Conservation (phyloP, 2,797 vertebrate genomes). For the Sebastes hubbsi region DNA sequence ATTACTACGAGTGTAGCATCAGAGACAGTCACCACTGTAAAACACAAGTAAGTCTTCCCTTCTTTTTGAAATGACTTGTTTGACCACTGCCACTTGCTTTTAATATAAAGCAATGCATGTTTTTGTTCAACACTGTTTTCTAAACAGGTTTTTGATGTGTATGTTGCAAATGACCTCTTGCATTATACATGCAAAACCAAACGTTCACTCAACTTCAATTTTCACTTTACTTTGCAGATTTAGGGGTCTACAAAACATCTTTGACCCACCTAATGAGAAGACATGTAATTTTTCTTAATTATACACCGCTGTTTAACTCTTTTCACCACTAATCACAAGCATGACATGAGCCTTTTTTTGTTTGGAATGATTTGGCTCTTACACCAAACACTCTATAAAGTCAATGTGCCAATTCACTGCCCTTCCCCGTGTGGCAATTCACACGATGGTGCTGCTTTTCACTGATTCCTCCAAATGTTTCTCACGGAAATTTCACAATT, state of each 20-base stretch:
- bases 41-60: constrained; percentile 89
- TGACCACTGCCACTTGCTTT: constrained; percentile 6
- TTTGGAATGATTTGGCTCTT: constrained; percentile 21
- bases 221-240: constrained; percentile 84
- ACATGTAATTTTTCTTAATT: constrained; percentile 59
- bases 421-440: constrained; percentile 7
- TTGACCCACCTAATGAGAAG: constrained; percentile 74
- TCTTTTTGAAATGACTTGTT: not conserved
- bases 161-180: constrained; percentile 20
- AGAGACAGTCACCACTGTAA: constrained; percentile 96
- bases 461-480: constrained; percentile 11
- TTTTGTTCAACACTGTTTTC: constrained; percentile 4
- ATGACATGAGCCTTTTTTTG: constrained; percentile 10
- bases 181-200: constrained; percentile 36
- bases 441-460: constrained; percentile 9
- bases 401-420: not conserved
- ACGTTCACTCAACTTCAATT: constrained; percentile 57
- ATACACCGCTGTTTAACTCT: constrained; percentile 5
- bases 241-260: constrained; percentile 83
- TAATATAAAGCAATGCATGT: not conserved
- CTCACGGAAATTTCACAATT: constrained; percentile 6
- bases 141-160: constrained; percentile 13
- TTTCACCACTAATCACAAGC: constrained; percentile 52
- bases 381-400: not conserved
- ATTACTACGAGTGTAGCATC: constrained; percentile 91